A percentile compares a stretch with the other conserved stretches of the same genome.
Evolutionary conservation across 2,113 vertebrate genomes (phyloP).

Genomic region (Austrofundulus limnaeus): DNA sequence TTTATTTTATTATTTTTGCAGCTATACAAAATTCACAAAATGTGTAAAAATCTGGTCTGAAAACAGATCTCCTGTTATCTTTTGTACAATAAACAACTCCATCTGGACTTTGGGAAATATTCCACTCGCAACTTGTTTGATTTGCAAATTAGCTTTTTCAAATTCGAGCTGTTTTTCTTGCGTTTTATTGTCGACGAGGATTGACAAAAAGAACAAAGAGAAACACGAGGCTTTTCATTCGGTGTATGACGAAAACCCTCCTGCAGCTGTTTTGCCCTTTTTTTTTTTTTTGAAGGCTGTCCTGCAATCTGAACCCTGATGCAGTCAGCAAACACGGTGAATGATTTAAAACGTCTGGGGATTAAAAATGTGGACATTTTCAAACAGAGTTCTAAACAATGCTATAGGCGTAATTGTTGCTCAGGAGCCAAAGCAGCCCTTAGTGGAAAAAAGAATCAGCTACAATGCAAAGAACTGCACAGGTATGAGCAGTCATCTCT

Average conservation of each 20-base stretch:
- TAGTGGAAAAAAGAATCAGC: neutral
- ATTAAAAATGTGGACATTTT: neutral
- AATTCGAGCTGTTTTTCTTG: neutral
- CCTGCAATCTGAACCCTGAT: slow-evolving; percentile 6
- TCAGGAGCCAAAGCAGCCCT: neutral
- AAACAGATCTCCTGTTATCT: slow-evolving; percentile 1
- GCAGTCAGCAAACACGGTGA: slow-evolving; percentile 26
- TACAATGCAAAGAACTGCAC: neutral
- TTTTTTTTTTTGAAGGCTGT: slow-evolving; percentile 36
- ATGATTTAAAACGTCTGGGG: slow-evolving; percentile 22
- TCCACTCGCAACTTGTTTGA: too few relatives aligned
- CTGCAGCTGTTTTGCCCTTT: slow-evolving; percentile 30
- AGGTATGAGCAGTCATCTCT: slow-evolving; percentile 1
- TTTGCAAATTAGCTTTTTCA: neutral
- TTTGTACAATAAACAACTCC: neutral
- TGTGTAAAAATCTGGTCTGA: neutral
- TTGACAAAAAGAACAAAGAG: neutral
- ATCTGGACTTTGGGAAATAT: neutral
- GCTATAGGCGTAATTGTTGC: neutral
- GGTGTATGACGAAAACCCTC: slow-evolving; percentile 14
- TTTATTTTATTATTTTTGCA: slow-evolving; percentile 15
- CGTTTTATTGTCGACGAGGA: neutral
- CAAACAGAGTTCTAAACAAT: slow-evolving; percentile 9
- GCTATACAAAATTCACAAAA: neutral
- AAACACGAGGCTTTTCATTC: slow-evolving; percentile 10